These are phyloP conservation scores for Selenia dentaria DNA, from an alignment of 2,888 invertebrate species.

Conservation along the genomic window DNA sequence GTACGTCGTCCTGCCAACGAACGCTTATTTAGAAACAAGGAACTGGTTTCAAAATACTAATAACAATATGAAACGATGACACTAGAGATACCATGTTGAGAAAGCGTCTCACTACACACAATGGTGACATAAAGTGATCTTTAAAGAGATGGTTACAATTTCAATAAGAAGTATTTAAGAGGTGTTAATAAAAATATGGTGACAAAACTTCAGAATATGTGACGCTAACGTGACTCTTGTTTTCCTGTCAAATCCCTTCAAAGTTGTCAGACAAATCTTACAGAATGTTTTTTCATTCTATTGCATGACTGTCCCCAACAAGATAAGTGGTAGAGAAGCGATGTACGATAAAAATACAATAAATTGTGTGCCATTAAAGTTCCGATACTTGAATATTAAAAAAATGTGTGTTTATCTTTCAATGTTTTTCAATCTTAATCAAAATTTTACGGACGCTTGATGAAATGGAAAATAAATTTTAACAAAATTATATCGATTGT, in stretches of 20 bases:
- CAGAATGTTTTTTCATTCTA: not conserved
- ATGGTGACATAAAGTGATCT: constrained; percentile 11
- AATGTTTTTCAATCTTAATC: not conserved
- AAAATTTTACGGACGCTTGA: too few relatives aligned
- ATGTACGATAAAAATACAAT: too few relatives aligned
- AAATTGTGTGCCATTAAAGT: too few relatives aligned
- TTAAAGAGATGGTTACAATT: constrained; percentile 12
- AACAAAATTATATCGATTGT: too few relatives aligned
- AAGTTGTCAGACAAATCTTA: constrained; percentile 1
- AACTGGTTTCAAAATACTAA: too few relatives aligned
- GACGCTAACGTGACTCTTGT: constrained; percentile 22
- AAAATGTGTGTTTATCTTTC: too few relatives aligned
- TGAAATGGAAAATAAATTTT: too few relatives aligned
- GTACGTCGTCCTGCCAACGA: not conserved
- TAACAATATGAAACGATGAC: too few relatives aligned
- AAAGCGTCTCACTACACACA: constrained; percentile 6
- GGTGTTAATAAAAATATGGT: constrained; percentile 9
- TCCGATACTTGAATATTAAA: too few relatives aligned
- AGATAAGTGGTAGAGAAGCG: too few relatives aligned
- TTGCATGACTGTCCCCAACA: too few relatives aligned
- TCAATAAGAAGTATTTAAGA: too few relatives aligned
- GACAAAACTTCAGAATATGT: constrained; percentile 13
- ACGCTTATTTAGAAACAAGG: not conserved
- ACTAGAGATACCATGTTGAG: not conserved
- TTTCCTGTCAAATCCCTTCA: not conserved